phyloP scores from a whole-genome alignment of 2,113 vertebrate genomes.

The Hylia prasina region DNA sequence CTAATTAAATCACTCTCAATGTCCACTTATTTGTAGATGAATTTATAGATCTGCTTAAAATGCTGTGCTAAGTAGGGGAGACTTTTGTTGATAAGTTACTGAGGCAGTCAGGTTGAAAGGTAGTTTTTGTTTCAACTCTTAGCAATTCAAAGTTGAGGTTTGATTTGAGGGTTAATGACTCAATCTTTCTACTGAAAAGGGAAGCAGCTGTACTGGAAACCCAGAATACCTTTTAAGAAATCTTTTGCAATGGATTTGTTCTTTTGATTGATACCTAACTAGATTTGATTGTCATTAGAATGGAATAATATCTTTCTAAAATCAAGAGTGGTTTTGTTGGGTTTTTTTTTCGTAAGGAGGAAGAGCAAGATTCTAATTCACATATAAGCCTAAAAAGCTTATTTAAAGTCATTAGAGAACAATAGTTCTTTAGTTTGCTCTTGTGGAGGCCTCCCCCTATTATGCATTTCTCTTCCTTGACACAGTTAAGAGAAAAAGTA shows the following conservation, averaged over 20 bases:
- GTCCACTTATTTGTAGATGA: not conserved
- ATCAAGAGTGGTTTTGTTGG: not conserved
- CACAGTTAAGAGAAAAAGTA: not conserved
- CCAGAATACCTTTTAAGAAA: constrained; percentile 12
- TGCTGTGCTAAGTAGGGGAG: not conserved
- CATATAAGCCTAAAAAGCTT: constrained; percentile 33
- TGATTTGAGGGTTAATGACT: constrained; percentile 14
- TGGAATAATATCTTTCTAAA: constrained; percentile 9
- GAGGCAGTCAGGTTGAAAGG: not conserved
- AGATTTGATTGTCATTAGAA: constrained; percentile 13
- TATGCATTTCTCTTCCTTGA: not conserved
- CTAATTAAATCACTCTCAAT: not conserved
- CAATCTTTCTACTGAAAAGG: not conserved
- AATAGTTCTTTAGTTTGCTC: constrained; percentile 48
- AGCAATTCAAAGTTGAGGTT: not conserved
- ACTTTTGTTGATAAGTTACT: not conserved
- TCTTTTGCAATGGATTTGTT: not conserved
- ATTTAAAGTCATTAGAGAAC: constrained; percentile 67
- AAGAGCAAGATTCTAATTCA: constrained; percentile 36
- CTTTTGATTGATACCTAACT: constrained; percentile 48
- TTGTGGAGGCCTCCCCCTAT: constrained; percentile 55
- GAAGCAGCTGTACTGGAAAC: not conserved
- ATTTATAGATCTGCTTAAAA: not conserved
- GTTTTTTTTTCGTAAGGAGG: not conserved
- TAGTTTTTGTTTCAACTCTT: not conserved